A percentile compares a stretch with the other conserved stretches of the same genome.
Evolutionary conservation across 2,888 invertebrate species (phyloP).

Genomic region (Pyrocoelia pectoralis): DNA sequence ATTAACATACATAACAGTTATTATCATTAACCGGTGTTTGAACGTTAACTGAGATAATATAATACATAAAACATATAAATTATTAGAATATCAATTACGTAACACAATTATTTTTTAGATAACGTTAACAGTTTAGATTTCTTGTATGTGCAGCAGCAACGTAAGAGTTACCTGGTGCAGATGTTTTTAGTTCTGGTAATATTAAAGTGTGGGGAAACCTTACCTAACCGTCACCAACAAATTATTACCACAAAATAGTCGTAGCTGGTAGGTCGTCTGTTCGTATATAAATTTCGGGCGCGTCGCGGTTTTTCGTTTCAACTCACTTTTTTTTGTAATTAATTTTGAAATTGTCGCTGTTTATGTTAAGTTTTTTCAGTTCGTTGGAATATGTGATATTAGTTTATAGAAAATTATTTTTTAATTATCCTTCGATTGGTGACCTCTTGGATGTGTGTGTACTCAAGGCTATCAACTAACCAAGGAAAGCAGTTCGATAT

Average conservation of each 20-base stretch:
- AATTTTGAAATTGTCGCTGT: constrained; percentile 6
- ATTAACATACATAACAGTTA: not conserved
- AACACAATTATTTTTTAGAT: not conserved
- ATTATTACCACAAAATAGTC: constrained; percentile 38
- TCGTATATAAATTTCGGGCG: constrained; percentile 14
- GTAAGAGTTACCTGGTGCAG: constrained; percentile 51
- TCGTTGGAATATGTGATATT: not conserved
- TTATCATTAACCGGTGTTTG: not conserved
- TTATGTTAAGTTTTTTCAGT: not conserved
- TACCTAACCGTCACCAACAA: constrained; percentile 43
- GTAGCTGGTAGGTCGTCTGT: constrained; percentile 27
- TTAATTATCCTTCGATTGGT: constrained; percentile 19
- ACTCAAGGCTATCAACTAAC: constrained; percentile 30
- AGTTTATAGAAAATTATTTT: constrained; percentile 2
- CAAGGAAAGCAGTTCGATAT: constrained; percentile 32
- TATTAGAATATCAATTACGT: not conserved
- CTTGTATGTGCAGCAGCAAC: not conserved
- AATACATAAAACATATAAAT: not conserved
- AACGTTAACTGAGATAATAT: too few relatives aligned
- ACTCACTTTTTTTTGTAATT: not conserved
- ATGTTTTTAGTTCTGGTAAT: constrained; percentile 56
- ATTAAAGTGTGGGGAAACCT: constrained; percentile 45
- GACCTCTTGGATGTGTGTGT: constrained; percentile 23
- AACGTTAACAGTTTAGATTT: not conserved
- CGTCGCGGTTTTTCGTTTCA: constrained; percentile 19